Base-by-base conservation (phyloP, 37 sponge, comb jelly and placozoan species). In the Haliclona indistincta region DNA sequence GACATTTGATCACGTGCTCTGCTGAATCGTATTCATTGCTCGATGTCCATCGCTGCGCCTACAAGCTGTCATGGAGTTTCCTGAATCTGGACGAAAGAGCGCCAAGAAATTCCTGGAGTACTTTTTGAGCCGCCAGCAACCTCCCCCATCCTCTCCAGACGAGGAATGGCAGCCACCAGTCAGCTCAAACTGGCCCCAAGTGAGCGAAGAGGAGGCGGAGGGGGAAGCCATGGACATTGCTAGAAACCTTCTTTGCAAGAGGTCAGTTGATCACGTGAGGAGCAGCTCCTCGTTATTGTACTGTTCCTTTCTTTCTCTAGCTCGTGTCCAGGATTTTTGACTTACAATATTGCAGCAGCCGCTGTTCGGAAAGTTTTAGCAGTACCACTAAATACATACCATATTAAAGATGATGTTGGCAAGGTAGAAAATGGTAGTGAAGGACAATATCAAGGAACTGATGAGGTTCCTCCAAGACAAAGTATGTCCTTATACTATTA, bases 21-120 rank as follows among this genome's bases (percentile, higher is more conserved):
- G n/a, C n/a, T n/a, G n/a, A n/a, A n/a, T n/a, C n/a, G n/a, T n/a
- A n/a, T n/a, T n/a, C n/a, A n/a, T n/a, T n/a, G n/a, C n/a, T n/a
- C n/a, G n/a, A n/a, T n/a, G n/a, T n/a, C n/a, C n/a, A n/a, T n/a
- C n/a, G n/a, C n/a, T n/a, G n/a, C n/a, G n/a, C n/a, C n/a, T n/a
- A n/a, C n/a, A n/a, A n/a, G n/a, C n/a, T n/a, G n/a, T n/a, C n/a
- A 72, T 68, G 80, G 86, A 79, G 54, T 86, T 86, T 55, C 65
- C 80, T 26, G 86, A 74, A 38, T 40, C 64, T 19, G 65, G 47
- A 23, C 78, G 60, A 34, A 67, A 55, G 0, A 67, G 33, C 23
- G 85, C 81, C 13, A 56, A 28, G 32, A 80, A 76, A 36, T 89
- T 89, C 44, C 53, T 89, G 28, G 58, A 32, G 43, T 43, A 58